Percentiles rank a stretch among this genome's conserved stretches.
Evolutionary conservation across 2,888 invertebrate species (phyloP).

Genomic region (Xestia c-nigrum): DNA sequence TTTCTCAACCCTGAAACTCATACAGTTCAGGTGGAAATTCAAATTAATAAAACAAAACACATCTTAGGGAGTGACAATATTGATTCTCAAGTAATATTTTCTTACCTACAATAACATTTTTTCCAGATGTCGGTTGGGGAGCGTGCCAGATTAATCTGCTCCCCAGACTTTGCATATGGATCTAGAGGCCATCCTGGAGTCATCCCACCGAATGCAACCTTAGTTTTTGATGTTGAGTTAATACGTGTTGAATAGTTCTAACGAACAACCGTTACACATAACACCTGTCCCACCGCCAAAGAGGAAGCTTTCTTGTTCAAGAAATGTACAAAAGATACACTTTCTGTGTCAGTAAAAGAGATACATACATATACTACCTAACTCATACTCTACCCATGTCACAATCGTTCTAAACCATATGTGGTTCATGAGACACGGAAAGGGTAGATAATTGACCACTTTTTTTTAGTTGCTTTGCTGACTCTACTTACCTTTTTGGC

Average conservation of each 20-base stretch:
- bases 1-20: background rate
- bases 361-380: background rate
- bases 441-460: background rate
- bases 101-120: background rate
- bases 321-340: background rate
- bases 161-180: slow-evolving; percentile 99
- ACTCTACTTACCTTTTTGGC: background rate
- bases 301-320: background rate
- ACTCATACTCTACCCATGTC: background rate
- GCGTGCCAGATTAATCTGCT: slow-evolving; percentile 97
- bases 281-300: background rate
- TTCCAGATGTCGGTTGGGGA: slow-evolving; percentile 98
- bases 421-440: background rate
- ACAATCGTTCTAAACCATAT: background rate
- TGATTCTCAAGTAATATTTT: background rate
- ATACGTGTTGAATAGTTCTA: slow-evolving; percentile 94
- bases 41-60: background rate
- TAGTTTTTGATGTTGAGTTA: slow-evolving; percentile 99
- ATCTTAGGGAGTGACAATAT: background rate
- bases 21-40: background rate
- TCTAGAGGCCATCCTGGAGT: slow-evolving; percentile 97
- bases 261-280: background rate
- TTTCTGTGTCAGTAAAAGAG: background rate
- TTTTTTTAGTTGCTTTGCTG: no score
- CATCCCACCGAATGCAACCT: slow-evolving; percentile 98